Evolutionary conservation across 2,797 vertebrate genomes (phyloP).

Genomic region (Tokudaia muenninki): DNA sequence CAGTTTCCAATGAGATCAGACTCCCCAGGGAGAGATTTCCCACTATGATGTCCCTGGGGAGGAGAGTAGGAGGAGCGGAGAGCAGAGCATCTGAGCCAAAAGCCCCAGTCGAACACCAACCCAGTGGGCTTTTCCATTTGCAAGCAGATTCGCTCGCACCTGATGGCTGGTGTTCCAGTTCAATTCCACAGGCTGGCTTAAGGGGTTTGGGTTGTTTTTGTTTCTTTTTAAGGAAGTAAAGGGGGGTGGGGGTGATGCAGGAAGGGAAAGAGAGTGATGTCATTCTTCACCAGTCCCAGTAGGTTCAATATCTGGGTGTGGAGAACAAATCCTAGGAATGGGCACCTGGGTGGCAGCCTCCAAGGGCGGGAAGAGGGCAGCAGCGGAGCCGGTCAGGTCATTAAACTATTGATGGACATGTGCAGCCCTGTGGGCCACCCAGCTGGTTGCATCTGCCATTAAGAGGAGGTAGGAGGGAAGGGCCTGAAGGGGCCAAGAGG

Average conservation of each 20-base stretch:
- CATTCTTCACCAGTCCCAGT: not conserved
- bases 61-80: not conserved
- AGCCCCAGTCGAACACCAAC: not conserved
- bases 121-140: conserved; percentile 12
- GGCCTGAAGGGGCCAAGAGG: conserved; percentile 37
- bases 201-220: not conserved
- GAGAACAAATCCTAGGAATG: not conserved
- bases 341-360: not conserved
- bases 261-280: not conserved
- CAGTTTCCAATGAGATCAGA: conserved; percentile 46
- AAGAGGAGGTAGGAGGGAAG: not conserved
- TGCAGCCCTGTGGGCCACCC: conserved; percentile 51
- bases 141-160: conserved; percentile 43
- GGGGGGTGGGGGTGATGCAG: too few relatives aligned
- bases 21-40: conserved; percentile 62
- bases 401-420: not conserved
- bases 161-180: conserved; percentile 32
- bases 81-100: not conserved
- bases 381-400: not conserved
- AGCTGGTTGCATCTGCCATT: conserved; percentile 76
- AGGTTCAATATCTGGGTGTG: not conserved
- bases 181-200: conserved; percentile 46
- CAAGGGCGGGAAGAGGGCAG: not conserved
- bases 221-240: not conserved
- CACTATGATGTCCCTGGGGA: not conserved